Evolutionary conservation across 2,797 vertebrate genomes (phyloP), one percentile per base, ranked within the genome.

Genomic region (Enteromius trimaculatus): DNA sequence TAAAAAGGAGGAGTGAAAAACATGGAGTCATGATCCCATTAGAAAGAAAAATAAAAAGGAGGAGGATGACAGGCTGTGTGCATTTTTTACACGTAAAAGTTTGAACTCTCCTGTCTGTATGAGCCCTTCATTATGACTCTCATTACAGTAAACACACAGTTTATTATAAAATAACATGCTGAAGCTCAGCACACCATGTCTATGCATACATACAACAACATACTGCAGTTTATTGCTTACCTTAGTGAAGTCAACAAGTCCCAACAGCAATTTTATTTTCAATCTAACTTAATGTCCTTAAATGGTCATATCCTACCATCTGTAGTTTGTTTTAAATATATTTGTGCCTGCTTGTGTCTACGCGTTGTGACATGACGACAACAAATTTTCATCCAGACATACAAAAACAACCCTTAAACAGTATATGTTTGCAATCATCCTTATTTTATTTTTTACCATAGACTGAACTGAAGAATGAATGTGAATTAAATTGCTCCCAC

Each of bases 71-170:
- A 81, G 80, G 47, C 37, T 81, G 68, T 72, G 58, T 37, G 44
- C 44, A 0, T 37, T 77, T 60, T 83, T 77, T 39, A 70, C 64
- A 75, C 76, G 76, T 71, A 79, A 85, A 34, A 81, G 55, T 82
- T 89, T 92, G 89, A 92, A 90, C 90, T 89, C 89, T 88, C 80
- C 85, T 82, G 84, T 88, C 85, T 90, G 91, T 91, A 91, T 86
- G 89, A 88, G 87, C 87, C 89, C 92, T 94, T 94, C 92, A 94
- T 94, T 94, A 93, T 88, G 86, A 89, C 81, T 80, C 90, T 91
- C 91, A 93, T 93, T 92, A 91, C 91, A 94, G 93, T 91, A 94
- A 94, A 90, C 91, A 92, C 84, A 75, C 53, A 89, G 89, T 90
- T 88, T 88, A 92, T 90, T 87, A 91, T 90, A 90, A 88, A 92